Conservation (phyloP, 2,797 vertebrate species). For the Sebastes cheni region DNA sequence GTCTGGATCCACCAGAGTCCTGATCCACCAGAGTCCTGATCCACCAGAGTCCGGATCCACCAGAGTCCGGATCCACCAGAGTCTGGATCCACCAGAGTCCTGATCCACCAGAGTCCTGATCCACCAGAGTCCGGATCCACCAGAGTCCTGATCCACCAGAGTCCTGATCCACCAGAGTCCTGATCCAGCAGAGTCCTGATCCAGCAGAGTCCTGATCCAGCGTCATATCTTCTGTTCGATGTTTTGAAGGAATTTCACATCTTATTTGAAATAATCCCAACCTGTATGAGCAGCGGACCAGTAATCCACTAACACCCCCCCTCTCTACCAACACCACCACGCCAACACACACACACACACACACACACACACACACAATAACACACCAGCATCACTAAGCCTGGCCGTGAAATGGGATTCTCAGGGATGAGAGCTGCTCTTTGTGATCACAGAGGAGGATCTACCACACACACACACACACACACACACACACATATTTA, state of each 20-base stretch:
- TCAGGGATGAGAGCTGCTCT: slow-evolving; percentile 75
- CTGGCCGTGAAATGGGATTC: slow-evolving; percentile 75
- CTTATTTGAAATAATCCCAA: slow-evolving; percentile 70
- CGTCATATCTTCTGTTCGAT: too few relatives aligned
- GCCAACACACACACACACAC: slow-evolving; percentile 1
- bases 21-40: too few relatives aligned
- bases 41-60: too few relatives aligned
- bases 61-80: too few relatives aligned
- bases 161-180: too few relatives aligned
- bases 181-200: too few relatives aligned
- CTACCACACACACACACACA: slow-evolving; percentile 44
- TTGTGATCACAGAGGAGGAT: slow-evolving; percentile 77
- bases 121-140: too few relatives aligned
- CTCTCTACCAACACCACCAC: not conserved
- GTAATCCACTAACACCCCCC: slow-evolving; percentile 42
- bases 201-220: too few relatives aligned
- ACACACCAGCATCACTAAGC: slow-evolving; percentile 54
- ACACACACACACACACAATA: not conserved
- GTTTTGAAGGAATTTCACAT: slow-evolving; percentile 59
- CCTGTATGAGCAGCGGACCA: slow-evolving; percentile 53
- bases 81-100: too few relatives aligned
- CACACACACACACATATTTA: slow-evolving; percentile 10
- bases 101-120: too few relatives aligned
- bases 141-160: too few relatives aligned
- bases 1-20: too few relatives aligned